These are phyloP conservation scores for Cheilosia vernalis DNA, from an alignment of 2,888 invertebrate genomes.

Conservation along the genomic window DNA sequence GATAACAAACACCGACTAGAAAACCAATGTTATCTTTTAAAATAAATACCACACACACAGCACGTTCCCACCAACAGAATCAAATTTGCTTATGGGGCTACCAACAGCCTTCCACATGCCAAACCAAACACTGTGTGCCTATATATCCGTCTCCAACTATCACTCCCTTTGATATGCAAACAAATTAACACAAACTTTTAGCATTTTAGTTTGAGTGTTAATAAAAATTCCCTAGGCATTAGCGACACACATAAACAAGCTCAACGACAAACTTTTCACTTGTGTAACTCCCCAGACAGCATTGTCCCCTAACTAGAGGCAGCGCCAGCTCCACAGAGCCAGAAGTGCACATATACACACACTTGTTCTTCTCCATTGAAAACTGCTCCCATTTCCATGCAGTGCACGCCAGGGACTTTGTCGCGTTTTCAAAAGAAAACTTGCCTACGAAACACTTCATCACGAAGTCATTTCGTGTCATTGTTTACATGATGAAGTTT, in stretches of 20 bases:
- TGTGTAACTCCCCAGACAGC: slow-evolving; percentile 25
- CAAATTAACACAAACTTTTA: slow-evolving; percentile 32
- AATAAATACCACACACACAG: too few relatives aligned
- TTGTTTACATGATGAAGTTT: slow-evolving; percentile 56
- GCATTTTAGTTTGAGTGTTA: slow-evolving; percentile 30
- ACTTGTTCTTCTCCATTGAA: slow-evolving; percentile 27
- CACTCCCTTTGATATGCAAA: slow-evolving; percentile 7
- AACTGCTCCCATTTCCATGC: slow-evolving; percentile 36
- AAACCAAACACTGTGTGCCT: too few relatives aligned
- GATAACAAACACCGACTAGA: too few relatives aligned
- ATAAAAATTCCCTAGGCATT: slow-evolving; percentile 6
- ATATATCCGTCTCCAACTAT: not conserved
- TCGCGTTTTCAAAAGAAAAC: slow-evolving; percentile 13
- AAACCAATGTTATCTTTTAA: too few relatives aligned
- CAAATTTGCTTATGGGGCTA: too few relatives aligned
- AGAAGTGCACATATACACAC: not conserved
- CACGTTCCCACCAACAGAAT: too few relatives aligned
- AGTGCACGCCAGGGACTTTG: not conserved
- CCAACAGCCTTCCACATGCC: too few relatives aligned
- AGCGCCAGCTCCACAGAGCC: not conserved
- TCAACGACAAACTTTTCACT: slow-evolving; percentile 39
- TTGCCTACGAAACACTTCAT: slow-evolving; percentile 50
- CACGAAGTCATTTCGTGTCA: slow-evolving; percentile 57
- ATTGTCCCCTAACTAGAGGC: slow-evolving; percentile 23
- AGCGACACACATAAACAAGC: slow-evolving; percentile 17